Evolutionary conservation across 2,113 vertebrate genomes (phyloP), one percentile per base, ranked within the genome.

Genomic region (Morone saxatilis): DNA sequence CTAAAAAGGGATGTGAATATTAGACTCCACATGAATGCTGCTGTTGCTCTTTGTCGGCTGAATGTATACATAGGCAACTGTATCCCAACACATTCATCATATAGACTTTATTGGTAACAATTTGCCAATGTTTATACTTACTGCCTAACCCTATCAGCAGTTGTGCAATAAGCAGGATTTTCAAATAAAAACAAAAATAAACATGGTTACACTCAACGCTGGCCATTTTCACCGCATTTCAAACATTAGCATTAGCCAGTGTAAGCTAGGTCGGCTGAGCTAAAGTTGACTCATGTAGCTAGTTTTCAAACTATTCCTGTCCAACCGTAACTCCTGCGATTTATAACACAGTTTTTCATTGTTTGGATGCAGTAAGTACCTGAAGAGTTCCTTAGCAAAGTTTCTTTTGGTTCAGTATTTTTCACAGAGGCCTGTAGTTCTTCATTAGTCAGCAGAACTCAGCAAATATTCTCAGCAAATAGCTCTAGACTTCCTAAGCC

Each of bases 401-500:
- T 80, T 50, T 45, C 14, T 54, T 53, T 31, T 57, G 38, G 17
- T 43, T 66, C 22, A 67, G 10, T 71, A 4, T 67, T 54, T 41
- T 53, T 57, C 11, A 25, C 71, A 36, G 43, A 66, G 61, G 19
- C 56, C 38, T 76, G 60, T 68, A 77, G 22, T 73, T 77, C 8
- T 68, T 68, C 68, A 51, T 71, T 59, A 65, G 59, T 63, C 71
- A 80, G 71, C 59, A 53, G 60, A 71, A 45, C 61, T 54, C 54
- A 20, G 20, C 75, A 75, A 51, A 7, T 41, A 61, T 53, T 67
- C 12, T 66, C 20, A 47, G 41, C 40, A 74, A 71, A 75, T n/a
- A 43, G 13, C 54, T 57, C 41, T 0, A 25, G 19, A 48, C 56
- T 36, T 65, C 36, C 41, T 77, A 43, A 87, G 67, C 68, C 50